Evolutionary conservation across 1,140 invertebrate species (phyloP).

Genomic region (Wasmannia auropunctata): DNA sequence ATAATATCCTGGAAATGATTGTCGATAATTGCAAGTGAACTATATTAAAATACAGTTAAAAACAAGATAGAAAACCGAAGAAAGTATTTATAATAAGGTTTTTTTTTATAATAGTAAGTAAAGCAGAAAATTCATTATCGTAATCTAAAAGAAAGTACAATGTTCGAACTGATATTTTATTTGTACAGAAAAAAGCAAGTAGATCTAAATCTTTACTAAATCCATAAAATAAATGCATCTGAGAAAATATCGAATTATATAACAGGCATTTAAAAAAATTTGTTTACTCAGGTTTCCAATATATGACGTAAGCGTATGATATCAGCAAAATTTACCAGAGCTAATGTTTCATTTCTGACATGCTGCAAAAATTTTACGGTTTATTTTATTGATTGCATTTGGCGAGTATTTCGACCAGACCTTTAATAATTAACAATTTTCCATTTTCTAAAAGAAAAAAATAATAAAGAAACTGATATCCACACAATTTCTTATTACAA

Average conservation of each 20-base stretch:
- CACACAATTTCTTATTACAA: not conserved
- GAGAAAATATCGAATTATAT: not conserved
- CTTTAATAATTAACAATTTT: not conserved
- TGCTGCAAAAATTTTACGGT: not conserved
- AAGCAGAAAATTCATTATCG: not conserved
- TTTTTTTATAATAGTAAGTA: not conserved
- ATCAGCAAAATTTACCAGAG: not conserved
- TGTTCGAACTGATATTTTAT: not conserved
- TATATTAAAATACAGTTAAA: not conserved
- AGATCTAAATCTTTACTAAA: conserved; percentile 8
- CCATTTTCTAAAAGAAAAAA: not conserved
- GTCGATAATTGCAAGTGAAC: not conserved
- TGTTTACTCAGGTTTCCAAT: not conserved
- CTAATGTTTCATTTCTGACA: not conserved
- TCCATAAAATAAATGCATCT: not conserved
- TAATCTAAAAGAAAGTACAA: not conserved
- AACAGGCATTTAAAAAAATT: not conserved
- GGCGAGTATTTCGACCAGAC: not conserved
- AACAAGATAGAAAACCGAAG: not conserved
- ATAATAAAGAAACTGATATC: not conserved
- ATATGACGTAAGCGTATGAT: not conserved
- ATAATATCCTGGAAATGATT: not conserved
- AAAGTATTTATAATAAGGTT: not conserved
- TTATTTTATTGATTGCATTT: conserved; percentile 1
- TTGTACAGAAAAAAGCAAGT: not conserved